These are phyloP conservation scores for Phengaris alcon DNA, from an alignment of 2,888 invertebrate species.

Conservation along the genomic window DNA sequence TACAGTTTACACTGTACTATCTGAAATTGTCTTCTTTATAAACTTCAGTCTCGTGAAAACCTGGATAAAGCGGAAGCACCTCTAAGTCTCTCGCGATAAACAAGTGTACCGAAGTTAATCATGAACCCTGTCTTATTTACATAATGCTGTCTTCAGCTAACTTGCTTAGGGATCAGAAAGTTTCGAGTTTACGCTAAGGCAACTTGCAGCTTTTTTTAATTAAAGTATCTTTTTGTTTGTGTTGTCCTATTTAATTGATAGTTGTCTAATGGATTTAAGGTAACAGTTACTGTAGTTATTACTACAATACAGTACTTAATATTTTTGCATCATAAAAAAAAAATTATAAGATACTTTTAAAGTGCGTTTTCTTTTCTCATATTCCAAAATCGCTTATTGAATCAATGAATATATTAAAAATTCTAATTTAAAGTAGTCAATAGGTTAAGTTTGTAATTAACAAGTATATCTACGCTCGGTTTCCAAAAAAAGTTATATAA, in stretches of 20 bases:
- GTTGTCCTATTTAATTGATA: background rate
- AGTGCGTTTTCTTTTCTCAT: too few relatives aligned
- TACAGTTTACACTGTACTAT: background rate
- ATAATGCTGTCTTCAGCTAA: conserved; percentile 67
- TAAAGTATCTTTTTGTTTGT: conserved; percentile 17
- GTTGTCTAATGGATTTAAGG: background rate
- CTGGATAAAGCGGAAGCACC: conserved; percentile 29
- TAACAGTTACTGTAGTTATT: too few relatives aligned
- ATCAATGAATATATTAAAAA: too few relatives aligned
- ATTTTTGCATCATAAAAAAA: too few relatives aligned
- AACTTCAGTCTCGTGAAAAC: conserved; percentile 28
- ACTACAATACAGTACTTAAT: too few relatives aligned
- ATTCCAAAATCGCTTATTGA: too few relatives aligned
- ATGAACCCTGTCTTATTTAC: conserved; percentile 67
- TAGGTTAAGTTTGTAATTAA: too few relatives aligned
- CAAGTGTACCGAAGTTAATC: conserved; percentile 58
- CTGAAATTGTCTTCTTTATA: conserved; percentile 30
- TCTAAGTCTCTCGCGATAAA: conserved; percentile 34
- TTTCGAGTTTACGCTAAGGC: conserved; percentile 46
- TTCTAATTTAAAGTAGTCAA: too few relatives aligned
- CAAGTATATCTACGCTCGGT: too few relatives aligned
- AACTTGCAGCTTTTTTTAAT: conserved; percentile 32
- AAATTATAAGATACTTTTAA: too few relatives aligned
- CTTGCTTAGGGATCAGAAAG: conserved; percentile 57
- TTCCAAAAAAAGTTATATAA: too few relatives aligned